Evolutionary conservation across 2,797 vertebrate species (phyloP), one percentile per base, ranked within the genome.

Genomic region (Enteromius anoplus): DNA sequence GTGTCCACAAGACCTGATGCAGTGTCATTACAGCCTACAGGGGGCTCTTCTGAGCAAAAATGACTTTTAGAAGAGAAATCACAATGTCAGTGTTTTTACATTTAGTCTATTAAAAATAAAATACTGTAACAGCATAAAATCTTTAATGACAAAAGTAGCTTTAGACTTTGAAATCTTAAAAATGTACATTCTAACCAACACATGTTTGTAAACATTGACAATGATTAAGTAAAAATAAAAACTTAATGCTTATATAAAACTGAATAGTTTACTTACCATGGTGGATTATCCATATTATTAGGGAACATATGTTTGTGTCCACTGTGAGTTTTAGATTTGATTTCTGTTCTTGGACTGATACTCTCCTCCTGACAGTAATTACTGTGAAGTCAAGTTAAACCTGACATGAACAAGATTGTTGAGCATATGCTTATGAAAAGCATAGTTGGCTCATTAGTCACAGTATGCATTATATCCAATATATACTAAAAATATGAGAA

Each of bases 11-110:
- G 26, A n/a, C 10, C 40, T 53, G 29, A 26, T 76, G 11, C 45
- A 53, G 21, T 42, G 15, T 40, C 55, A 78, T 71, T 84, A 82
- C 78, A 84, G 9, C 5, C 78, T 32, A 40, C 80, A 85, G 47
- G 42, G 69, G 78, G 75, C 53, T 4, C 75, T 45, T 37, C 76
- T 8, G 14, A 66, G 53, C n/a, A 40, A 42, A 19, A 29, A 65
- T 60, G 9, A 70, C 81, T 86, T 29, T 32, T 29, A 17, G 42
- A 86, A 34, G 21, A 37, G 14, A 78, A 45, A 29, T 32, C 11
- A 7, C 19, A 42, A 26, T 32, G 0, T n/a, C 9, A 34, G 0
- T 75, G 19, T n/a, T 47, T 73, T 10, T 26, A 29, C 15, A 29
- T 49, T 71, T 19, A 49, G n/a, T 29, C 42, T 8, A 29, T 29